phyloP scores from a whole-genome alignment of 2,888 invertebrate species.

The Clanis bilineata region DNA sequence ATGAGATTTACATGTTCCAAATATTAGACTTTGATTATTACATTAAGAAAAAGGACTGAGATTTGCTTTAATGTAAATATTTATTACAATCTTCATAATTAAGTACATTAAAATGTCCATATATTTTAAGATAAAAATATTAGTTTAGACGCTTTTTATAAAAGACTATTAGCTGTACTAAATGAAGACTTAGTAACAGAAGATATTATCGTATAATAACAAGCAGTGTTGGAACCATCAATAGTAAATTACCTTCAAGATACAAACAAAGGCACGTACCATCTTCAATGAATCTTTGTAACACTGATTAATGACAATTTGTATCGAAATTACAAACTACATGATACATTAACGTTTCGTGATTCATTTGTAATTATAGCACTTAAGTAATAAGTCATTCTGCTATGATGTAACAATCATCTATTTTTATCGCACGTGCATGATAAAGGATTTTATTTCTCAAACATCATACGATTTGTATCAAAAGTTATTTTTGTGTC shows the following conservation, averaged over 20 bases:
- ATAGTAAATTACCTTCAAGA: background rate
- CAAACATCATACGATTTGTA: background rate
- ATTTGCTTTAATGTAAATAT: too few relatives aligned
- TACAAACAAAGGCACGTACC: background rate
- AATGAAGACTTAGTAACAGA: too few relatives aligned
- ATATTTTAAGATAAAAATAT: too few relatives aligned
- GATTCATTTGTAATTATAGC: background rate
- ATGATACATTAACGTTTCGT: background rate
- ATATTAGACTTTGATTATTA: too few relatives aligned
- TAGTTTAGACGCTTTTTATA: too few relatives aligned
- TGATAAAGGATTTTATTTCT: background rate
- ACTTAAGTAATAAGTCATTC: background rate
- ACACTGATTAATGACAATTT: background rate
- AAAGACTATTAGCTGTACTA: too few relatives aligned
- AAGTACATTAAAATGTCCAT: too few relatives aligned
- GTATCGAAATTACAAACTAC: background rate
- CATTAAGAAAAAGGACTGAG: too few relatives aligned
- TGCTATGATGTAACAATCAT: background rate
- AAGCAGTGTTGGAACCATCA: too few relatives aligned
- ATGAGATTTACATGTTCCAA: too few relatives aligned
- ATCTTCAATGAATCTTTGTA: background rate
- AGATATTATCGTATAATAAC: too few relatives aligned
- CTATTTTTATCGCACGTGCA: background rate
- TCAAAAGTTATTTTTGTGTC: background rate
- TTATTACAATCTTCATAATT: too few relatives aligned